phyloP scores from a whole-genome alignment of 2,888 invertebrate genomes.

The Blera fallax region DNA sequence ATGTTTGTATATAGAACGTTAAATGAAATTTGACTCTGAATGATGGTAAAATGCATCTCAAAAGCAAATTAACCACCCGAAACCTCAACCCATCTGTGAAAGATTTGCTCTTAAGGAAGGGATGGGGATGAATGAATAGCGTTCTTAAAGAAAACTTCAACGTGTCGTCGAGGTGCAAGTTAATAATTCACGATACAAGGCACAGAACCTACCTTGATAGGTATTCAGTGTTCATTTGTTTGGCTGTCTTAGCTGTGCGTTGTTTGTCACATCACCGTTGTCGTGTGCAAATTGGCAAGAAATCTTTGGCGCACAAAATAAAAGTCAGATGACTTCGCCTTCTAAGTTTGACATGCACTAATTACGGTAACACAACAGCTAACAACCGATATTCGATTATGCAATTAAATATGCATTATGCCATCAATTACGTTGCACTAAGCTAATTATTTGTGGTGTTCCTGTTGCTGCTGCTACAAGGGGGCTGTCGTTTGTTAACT shows the following conservation, averaged over 20 bases:
- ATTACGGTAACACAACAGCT: constrained; percentile 74
- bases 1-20: background rate
- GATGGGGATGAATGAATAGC: background rate
- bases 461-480: constrained; percentile 11
- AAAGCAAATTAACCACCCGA: constrained; percentile 11
- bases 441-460: constrained; percentile 69
- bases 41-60: constrained; percentile 27
- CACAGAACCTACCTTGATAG: constrained; percentile 4
- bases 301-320: constrained; percentile 39
- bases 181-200: constrained; percentile 56
- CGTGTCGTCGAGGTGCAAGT: constrained; percentile 21
- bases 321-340: constrained; percentile 59
- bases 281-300: constrained; percentile 33
- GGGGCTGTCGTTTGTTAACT: constrained; percentile 45
- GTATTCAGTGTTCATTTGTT: constrained; percentile 51
- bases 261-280: constrained; percentile 51
- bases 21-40: constrained; percentile 44
- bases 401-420: constrained; percentile 76
- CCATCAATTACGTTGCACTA: constrained; percentile 75
- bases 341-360: constrained; percentile 74
- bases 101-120: background rate
- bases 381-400: constrained; percentile 76
- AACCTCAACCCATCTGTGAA: background rate
- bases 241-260: constrained; percentile 15
- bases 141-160: constrained; percentile 38